These are phyloP conservation scores for Sinohyriopsis cumingii DNA, from an alignment of 2,888 invertebrate genomes.

Conservation along the genomic window DNA sequence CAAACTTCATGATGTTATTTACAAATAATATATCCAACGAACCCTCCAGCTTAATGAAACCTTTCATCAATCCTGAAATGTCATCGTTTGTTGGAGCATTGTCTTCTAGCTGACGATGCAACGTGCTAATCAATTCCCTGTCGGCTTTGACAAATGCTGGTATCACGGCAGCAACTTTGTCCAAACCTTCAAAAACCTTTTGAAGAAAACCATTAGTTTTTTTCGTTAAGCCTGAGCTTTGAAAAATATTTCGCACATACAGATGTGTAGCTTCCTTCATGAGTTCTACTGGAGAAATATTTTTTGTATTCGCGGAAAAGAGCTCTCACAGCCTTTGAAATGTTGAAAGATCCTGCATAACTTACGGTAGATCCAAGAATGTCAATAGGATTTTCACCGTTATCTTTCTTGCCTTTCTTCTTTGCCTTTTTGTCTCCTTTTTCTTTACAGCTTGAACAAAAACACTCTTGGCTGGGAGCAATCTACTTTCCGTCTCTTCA, in stretches of 20 bases:
- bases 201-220: conserved; percentile 50
- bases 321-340: conserved; percentile 17
- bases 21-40: too few species aligned
- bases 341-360: conserved; percentile 30
- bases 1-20: too few species aligned
- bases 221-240: conserved; percentile 17
- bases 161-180: conserved; percentile 45
- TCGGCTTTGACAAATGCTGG: conserved; percentile 38
- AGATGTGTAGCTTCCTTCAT: conserved; percentile 37
- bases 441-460: too few species aligned
- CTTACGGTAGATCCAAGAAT: conserved; percentile 40
- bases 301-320: conserved; percentile 33
- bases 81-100: background rate
- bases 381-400: background rate
- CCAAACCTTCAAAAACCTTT: conserved; percentile 46
- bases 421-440: conserved; percentile 12
- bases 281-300: conserved; percentile 1
- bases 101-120: background rate
- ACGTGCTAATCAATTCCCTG: background rate
- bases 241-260: conserved; percentile 28
- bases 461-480: too few species aligned
- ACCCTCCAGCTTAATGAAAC: too few species aligned
- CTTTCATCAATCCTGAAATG: too few species aligned
- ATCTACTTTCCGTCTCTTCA: too few species aligned
- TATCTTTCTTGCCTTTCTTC: conserved; percentile 8